Percentiles rank a stretch among this genome's conserved stretches.
These are phyloP conservation scores for Drosophila formosana DNA, from an alignment of 2,888 invertebrate species.

Conservation along the genomic window DNA sequence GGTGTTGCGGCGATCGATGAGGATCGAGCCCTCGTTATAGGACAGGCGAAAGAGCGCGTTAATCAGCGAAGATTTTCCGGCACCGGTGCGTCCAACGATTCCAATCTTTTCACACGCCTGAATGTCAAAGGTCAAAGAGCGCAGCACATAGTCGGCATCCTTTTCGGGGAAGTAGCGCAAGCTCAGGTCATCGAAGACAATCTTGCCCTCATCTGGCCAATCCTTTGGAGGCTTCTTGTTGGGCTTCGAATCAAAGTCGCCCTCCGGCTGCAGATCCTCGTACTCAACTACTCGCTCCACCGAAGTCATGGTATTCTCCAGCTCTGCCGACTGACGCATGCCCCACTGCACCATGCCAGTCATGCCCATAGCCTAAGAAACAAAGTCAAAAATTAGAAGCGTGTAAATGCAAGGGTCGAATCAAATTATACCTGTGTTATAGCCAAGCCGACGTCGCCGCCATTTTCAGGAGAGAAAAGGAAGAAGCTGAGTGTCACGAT, in stretches of 20 bases:
- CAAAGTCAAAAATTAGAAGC: neutral
- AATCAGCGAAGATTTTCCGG: conserved; percentile 90
- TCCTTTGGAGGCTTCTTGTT: conserved; percentile 88
- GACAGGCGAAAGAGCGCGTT: conserved; percentile 92
- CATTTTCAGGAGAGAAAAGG: conserved; percentile 88
- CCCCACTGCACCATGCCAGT: conserved; percentile 92
- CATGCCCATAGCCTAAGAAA: conserved; percentile 90
- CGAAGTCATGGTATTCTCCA: conserved; percentile 95
- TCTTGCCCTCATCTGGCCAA: conserved; percentile 91
- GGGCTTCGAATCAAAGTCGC: conserved; percentile 88
- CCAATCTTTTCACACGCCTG: conserved; percentile 89
- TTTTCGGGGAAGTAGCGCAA: conserved; percentile 89
- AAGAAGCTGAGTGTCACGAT: conserved; percentile 95
- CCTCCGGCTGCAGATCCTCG: conserved; percentile 85
- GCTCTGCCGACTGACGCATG: conserved; percentile 95
- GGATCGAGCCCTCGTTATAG: conserved; percentile 91
- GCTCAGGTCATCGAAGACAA: conserved; percentile 89
- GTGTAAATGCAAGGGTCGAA: fast-evolving
- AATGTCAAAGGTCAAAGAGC: conserved; percentile 89
- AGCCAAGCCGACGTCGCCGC: conserved; percentile 91
- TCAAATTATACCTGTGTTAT: conserved; percentile 86
- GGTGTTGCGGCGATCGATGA: conserved; percentile 92
- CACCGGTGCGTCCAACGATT: conserved; percentile 91
- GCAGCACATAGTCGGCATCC: conserved; percentile 90
- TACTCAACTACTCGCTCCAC: conserved; percentile 93